phyloP scores from a whole-genome alignment of 2,113 vertebrate genomes.

The Globicephala melas region DNA sequence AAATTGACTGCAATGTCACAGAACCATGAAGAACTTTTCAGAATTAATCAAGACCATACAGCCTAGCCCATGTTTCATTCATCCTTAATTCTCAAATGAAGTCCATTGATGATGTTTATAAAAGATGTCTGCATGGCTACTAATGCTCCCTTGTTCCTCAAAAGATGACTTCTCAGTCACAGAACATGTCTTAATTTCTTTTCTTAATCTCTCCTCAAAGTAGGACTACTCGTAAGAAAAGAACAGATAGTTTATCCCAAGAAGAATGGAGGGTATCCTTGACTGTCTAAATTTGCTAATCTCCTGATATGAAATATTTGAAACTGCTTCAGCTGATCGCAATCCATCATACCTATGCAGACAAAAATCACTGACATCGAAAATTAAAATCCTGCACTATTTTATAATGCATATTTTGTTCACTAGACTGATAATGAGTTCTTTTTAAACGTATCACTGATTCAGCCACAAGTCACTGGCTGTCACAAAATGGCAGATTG shows the following conservation, averaged over 20 bases:
- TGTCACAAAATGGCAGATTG: conserved; percentile 41
- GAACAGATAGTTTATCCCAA: neutral
- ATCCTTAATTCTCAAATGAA: neutral
- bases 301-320: neutral
- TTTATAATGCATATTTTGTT: conserved; percentile 34
- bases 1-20: neutral
- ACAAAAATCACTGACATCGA: neutral
- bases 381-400: neutral
- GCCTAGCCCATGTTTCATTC: neutral
- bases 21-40: conserved; percentile 15
- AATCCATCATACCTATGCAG: neutral
- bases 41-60: conserved; percentile 2
- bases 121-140: neutral
- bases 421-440: conserved; percentile 16
- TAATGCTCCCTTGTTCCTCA: neutral
- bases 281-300: neutral
- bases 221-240: conserved; percentile 1
- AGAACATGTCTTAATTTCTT: neutral
- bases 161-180: neutral
- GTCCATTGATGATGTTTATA: conserved; percentile 1
- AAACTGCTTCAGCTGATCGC: conserved; percentile 33
- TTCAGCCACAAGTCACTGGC: conserved; percentile 36
- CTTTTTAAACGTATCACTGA: conserved; percentile 48
- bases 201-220: neutral
- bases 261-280: neutral